phyloP scores from a whole-genome alignment of 2,888 invertebrate species.

The Junonia oenone region DNA sequence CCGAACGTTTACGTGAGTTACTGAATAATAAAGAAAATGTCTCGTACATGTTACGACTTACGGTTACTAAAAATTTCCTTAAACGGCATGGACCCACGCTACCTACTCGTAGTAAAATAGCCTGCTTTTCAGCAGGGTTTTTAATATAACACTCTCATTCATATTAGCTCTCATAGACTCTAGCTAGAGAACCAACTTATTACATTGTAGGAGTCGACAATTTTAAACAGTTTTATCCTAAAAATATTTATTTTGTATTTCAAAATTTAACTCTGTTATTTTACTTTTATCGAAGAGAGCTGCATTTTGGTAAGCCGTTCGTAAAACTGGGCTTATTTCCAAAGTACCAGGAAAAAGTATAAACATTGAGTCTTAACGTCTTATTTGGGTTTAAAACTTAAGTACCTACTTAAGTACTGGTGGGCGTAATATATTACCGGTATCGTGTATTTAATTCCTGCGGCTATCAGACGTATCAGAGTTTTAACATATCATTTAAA shows the following conservation, averaged over 20 bases:
- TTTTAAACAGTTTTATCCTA: no score
- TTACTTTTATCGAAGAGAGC: no score
- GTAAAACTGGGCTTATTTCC: not conserved
- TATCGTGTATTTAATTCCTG: not conserved
- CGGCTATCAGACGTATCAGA: not conserved
- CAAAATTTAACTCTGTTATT: no score
- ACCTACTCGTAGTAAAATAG: no score
- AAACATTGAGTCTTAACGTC: not conserved
- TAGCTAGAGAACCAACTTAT: no score
- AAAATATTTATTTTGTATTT: no score
- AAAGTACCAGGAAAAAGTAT: not conserved
- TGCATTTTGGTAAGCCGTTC: not conserved
- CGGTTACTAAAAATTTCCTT: no score
- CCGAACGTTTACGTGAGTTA: conserved; percentile 2
- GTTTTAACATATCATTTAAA: not conserved
- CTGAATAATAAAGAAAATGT: not conserved
- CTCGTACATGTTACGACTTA: not conserved
- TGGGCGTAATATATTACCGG: not conserved
- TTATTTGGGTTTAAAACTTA: not conserved
- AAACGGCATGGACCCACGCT: no score
- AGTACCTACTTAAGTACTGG: not conserved
- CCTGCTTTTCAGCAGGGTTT: no score
- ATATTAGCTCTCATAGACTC: no score
- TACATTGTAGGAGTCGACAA: no score
- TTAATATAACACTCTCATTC: no score